phyloP scores from a whole-genome alignment of 2,113 vertebrate genomes.

The Indicator indicator region DNA sequence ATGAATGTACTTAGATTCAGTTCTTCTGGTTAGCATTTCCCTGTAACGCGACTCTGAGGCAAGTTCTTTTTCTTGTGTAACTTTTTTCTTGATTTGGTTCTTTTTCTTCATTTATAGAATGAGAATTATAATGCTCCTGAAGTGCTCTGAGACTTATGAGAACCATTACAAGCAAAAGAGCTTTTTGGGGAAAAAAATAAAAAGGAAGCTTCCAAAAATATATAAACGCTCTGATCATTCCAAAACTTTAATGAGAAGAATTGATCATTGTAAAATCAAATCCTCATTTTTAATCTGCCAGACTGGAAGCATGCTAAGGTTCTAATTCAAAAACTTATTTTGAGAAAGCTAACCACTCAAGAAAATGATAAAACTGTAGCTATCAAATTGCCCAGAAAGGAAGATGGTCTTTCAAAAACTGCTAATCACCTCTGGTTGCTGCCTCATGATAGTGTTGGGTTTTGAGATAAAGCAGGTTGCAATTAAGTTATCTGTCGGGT shows the following conservation, averaged over 20 bases:
- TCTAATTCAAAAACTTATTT: background rate
- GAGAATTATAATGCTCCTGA: background rate
- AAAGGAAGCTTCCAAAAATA: background rate
- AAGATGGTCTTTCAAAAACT: background rate
- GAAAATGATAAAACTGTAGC: background rate
- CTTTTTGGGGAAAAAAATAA: background rate
- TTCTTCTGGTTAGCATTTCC: background rate
- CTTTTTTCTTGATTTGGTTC: background rate
- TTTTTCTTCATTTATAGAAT: background rate
- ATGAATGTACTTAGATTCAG: background rate
- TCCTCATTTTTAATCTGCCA: background rate
- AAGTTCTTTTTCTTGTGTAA: background rate
- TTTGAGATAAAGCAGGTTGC: background rate
- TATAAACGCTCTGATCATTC: background rate
- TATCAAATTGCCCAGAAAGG: background rate
- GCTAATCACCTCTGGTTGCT: background rate
- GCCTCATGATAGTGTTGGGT: background rate
- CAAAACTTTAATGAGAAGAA: background rate
- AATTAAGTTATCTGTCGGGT: too few relatives aligned
- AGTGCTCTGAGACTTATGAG: background rate
- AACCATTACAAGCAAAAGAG: background rate
- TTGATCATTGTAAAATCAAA: background rate
- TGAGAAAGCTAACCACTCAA: background rate
- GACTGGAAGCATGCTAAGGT: background rate
- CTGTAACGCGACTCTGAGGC: background rate